Percentiles rank a stretch among this genome's conserved stretches.
phyloP scores from a whole-genome alignment of 2,113 vertebrate species.

The Pomatostomus ruficeps region DNA sequence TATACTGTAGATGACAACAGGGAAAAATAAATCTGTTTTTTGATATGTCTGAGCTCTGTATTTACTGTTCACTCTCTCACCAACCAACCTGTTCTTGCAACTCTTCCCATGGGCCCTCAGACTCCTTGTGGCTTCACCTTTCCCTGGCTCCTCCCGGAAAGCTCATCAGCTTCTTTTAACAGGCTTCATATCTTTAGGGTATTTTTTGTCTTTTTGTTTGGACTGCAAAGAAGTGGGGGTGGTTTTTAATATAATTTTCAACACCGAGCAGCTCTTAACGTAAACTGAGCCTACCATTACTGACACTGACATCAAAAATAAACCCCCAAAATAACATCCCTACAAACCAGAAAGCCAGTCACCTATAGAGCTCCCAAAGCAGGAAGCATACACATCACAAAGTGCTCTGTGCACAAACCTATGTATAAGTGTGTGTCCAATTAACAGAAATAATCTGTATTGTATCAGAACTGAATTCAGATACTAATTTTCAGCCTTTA shows the following conservation, averaged over 20 bases:
- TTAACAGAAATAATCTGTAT: neutral
- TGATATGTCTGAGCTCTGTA: neutral
- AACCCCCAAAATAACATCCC: neutral
- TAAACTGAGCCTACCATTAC: neutral
- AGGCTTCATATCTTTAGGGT: constrained; percentile 38
- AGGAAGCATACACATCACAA: neutral
- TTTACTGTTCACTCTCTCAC: neutral
- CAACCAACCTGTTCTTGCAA: constrained; percentile 20
- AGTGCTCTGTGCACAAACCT: neutral
- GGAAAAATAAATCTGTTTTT: neutral
- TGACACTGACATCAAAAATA: neutral
- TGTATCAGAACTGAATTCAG: neutral
- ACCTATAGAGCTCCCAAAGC: neutral
- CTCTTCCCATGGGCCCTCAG: constrained; percentile 52
- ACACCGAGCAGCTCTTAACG: neutral
- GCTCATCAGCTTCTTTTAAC: constrained; percentile 47
- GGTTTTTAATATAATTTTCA: neutral
- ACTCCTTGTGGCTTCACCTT: neutral
- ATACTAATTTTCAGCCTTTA: neutral
- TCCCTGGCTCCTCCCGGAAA: constrained; percentile 44
- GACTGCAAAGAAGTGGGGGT: constrained; percentile 42
- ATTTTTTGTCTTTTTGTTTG: constrained; percentile 23
- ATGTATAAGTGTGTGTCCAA: neutral
- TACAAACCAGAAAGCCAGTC: neutral
- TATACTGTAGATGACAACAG: neutral